Percentiles rank a stretch among this genome's conserved stretches.
These are phyloP conservation scores for Eospalax fontanierii DNA, from an alignment of 2,797 vertebrate genomes.

Conservation along the genomic window DNA sequence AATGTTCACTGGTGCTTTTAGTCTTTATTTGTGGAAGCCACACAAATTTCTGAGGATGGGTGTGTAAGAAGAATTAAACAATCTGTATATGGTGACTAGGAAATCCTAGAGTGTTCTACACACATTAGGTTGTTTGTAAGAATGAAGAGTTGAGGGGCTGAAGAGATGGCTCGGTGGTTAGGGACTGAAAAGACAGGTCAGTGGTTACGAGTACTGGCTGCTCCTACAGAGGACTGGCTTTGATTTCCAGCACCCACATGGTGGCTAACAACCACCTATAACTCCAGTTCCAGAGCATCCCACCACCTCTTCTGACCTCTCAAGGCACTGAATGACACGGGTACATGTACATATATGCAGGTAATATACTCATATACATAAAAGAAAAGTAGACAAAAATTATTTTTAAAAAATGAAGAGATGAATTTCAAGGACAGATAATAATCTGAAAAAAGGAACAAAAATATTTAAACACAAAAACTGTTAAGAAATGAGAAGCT, in stretches of 20 bases:
- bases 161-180: too few species aligned
- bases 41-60: background rate
- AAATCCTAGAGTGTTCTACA: background rate
- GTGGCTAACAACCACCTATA: too few species aligned
- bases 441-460: slow-evolving; percentile 3
- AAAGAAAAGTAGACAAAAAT: too few species aligned
- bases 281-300: too few species aligned
- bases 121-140: background rate
- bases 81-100: background rate
- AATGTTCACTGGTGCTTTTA: background rate
- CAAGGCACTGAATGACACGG: too few species aligned
- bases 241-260: too few species aligned
- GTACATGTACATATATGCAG: too few species aligned
- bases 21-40: background rate
- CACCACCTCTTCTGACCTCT: too few species aligned
- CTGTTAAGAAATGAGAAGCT: background rate
- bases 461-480: background rate
- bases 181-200: too few species aligned
- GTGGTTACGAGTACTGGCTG: too few species aligned
- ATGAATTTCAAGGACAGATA: background rate
- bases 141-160: background rate
- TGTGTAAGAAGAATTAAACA: background rate
- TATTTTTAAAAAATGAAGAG: background rate
- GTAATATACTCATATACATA: too few species aligned
- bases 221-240: too few species aligned